Evolutionary conservation across 1,140 invertebrate species (phyloP).

Genomic region (Bombus confusus): DNA sequence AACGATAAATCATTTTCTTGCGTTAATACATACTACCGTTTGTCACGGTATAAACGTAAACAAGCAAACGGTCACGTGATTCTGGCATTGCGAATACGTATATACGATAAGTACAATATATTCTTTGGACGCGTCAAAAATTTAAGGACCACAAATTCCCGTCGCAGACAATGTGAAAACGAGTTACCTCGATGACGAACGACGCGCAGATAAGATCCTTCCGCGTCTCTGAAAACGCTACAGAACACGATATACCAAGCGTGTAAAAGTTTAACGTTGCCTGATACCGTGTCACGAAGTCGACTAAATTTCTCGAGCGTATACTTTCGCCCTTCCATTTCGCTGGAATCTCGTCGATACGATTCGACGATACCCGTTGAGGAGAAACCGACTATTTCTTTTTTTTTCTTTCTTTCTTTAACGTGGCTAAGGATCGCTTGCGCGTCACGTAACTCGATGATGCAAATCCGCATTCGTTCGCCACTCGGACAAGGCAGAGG

Average conservation of each 20-base stretch:
- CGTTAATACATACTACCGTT: neutral
- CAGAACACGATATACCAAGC: neutral
- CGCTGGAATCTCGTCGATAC: neutral
- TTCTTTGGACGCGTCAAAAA: neutral
- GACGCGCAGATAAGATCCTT: neutral
- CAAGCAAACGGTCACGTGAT: neutral
- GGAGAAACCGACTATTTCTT: conserved; percentile 2
- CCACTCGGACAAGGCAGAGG: neutral
- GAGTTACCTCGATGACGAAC: neutral
- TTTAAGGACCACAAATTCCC: neutral
- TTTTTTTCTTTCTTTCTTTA: neutral
- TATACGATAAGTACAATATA: neutral
- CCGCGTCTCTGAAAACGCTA: neutral
- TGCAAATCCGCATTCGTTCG: conserved; percentile 40
- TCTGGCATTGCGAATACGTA: neutral
- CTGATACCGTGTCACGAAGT: neutral
- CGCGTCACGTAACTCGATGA: conserved; percentile 52
- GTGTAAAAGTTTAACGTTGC: neutral
- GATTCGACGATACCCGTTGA: neutral
- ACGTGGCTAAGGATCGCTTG: neutral
- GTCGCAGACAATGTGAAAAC: neutral
- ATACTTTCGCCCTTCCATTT: conserved; percentile 43
- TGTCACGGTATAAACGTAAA: neutral
- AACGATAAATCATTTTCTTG: neutral
- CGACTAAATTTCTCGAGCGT: conserved; percentile 15